Conservation (phyloP, 2,888 invertebrate species). For the Phengaris alcon region DNA sequence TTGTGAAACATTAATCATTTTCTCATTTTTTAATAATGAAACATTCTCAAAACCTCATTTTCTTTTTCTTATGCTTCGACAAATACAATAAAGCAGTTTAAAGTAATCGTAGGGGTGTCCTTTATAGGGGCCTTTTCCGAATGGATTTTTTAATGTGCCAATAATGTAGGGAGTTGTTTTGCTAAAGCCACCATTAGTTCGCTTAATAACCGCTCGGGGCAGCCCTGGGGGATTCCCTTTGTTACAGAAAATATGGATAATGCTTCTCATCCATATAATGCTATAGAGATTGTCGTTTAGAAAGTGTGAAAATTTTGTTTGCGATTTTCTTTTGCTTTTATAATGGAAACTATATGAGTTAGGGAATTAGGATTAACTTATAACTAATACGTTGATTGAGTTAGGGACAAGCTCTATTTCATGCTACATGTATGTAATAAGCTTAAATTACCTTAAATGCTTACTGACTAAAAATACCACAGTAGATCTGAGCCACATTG, state of each 20-base stretch:
- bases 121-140: conserved; percentile 56
- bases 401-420: too few relatives aligned
- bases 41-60: conserved; percentile 30
- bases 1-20: conserved; percentile 25
- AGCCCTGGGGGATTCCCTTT: conserved; percentile 27
- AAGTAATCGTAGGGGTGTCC: conserved; percentile 64
- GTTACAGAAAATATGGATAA: conserved; percentile 18
- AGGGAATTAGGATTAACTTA: too few relatives aligned
- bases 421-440: too few relatives aligned
- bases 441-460: too few relatives aligned
- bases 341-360: too few relatives aligned
- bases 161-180: conserved; percentile 60
- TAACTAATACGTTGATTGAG: too few relatives aligned
- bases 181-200: conserved; percentile 66
- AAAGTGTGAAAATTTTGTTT: neutral
- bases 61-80: conserved; percentile 43
- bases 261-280: neutral
- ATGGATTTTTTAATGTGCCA: conserved; percentile 63
- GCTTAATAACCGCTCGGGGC: conserved; percentile 60
- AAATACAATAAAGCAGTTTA: conserved; percentile 58
- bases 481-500: too few relatives aligned
- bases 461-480: too few relatives aligned
- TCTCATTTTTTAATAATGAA: conserved; percentile 22
- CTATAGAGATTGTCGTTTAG: neutral
- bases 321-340: too few relatives aligned